Evolutionary conservation across 2,888 invertebrate genomes (phyloP), one percentile per base, ranked within the genome.

Genomic region (Napeogenes inachia): DNA sequence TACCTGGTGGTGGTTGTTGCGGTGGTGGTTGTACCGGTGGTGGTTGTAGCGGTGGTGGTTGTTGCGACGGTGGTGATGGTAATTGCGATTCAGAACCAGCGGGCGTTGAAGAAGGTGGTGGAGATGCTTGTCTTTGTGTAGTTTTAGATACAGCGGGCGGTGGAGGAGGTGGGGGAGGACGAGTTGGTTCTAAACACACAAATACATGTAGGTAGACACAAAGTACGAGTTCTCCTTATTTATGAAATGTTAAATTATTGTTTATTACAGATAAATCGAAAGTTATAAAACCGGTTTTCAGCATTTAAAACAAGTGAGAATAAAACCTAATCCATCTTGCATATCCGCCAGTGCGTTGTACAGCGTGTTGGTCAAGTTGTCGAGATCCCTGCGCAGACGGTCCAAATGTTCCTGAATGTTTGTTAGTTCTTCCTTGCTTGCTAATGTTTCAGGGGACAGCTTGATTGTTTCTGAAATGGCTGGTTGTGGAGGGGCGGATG

Each of bases 281-380:
- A 10, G 10, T 2, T 42, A 57, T 32, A 13, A 58, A 54, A 46
- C 59, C 57, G 12, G 12, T 2, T 3, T 50, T 50, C 30, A 30
- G n/a, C 21, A 47, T 47, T 47, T 13, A 12, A 13, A 47, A 47
- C n/a, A 13, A 47, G 50, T 10, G 8, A 8, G 21, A 13, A 50
- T 50, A 3, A 30, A 50, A 74, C 74, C 73, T 46, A 70, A 53
- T 50, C 66, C 71, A 47, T 67, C 65, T 13, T 73, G 68, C 46
- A 76, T 62, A 3, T 75, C 75, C 42, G 72, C 70, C 63, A 80
- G 68, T n/a, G 77, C 71, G 2, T 66, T 68, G 54, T 74, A 71
- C 60, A 78, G 76, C 0, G 73, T 70, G 32, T 72, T 70, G 0
- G 76, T 70, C n/a, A 84, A 70, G n/a, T 74, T 72, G 42, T 82